phyloP scores from a whole-genome alignment of 2,797 vertebrate genomes.

The Ficedula albicollis region DNA sequence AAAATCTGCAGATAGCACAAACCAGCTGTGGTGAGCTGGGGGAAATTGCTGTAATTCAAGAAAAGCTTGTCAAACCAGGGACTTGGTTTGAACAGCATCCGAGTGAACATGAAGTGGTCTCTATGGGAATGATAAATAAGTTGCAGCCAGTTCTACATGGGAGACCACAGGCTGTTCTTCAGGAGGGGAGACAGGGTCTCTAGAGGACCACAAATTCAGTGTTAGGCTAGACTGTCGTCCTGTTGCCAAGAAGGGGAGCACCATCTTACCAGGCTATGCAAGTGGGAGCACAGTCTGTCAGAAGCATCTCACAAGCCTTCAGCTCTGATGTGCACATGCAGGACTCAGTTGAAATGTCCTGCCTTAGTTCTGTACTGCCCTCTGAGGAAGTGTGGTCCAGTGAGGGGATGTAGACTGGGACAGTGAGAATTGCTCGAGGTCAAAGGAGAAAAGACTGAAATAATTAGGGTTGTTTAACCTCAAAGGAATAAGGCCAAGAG shows the following conservation, averaged over 20 bases:
- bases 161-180: not conserved
- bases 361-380: not conserved
- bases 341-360: not conserved
- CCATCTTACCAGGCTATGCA: not conserved
- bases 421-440: not conserved
- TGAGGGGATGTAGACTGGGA: not conserved
- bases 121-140: not conserved
- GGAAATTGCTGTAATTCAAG: not conserved
- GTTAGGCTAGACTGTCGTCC: rapidly evolving
- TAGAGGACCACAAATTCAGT: not conserved
- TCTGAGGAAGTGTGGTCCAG: not conserved
- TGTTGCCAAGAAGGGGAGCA: not conserved
- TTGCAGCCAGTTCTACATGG: not conserved
- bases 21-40: not conserved
- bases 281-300: not conserved
- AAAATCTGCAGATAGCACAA: not conserved
- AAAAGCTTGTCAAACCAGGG: not conserved
- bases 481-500: not conserved
- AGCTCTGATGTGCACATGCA: not conserved
- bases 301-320: not conserved
- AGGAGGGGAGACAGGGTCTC: not conserved
- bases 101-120: not conserved
- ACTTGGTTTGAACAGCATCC: not conserved
- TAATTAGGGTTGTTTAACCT: not conserved
- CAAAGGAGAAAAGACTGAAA: not conserved